phyloP scores from a whole-genome alignment of 1,140 invertebrate species.

The Marisa cornuarietis region DNA sequence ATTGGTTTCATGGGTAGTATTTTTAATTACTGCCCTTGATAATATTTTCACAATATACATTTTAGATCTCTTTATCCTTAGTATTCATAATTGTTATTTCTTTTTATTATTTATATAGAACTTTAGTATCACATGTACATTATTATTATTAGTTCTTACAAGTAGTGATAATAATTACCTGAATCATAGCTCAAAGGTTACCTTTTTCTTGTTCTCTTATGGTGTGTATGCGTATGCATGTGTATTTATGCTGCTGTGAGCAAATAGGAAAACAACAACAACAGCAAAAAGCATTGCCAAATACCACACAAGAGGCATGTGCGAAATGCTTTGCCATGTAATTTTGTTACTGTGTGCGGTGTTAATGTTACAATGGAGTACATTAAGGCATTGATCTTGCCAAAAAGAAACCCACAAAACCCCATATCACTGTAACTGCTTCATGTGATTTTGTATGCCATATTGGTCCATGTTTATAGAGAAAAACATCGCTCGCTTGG shows the following conservation, averaged over 20 bases:
- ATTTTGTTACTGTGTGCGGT: not conserved
- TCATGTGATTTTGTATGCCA: constrained; percentile 1
- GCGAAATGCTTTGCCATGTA: no score
- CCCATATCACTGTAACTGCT: not conserved
- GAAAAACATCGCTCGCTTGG: no score
- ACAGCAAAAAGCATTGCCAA: no score
- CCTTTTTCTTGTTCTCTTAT: not conserved
- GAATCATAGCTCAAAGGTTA: not conserved
- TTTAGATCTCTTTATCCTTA: no score
- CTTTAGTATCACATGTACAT: not conserved
- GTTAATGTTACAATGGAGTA: not conserved
- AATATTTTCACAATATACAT: no score
- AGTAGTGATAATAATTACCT: not conserved
- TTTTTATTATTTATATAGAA: not conserved
- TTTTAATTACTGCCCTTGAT: no score
- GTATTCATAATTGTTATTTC: no score
- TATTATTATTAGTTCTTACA: not conserved
- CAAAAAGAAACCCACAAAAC: not conserved
- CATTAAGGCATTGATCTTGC: not conserved
- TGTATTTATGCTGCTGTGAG: not conserved
- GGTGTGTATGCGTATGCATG: not conserved
- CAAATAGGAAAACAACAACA: not conserved
- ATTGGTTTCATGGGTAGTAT: no score
- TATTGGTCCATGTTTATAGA: not conserved
- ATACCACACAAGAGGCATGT: no score